Percentiles rank a stretch among this genome's conserved stretches.
Evolutionary conservation across 2,888 invertebrate species (phyloP).

Genomic region (Cryptus viduatorius): DNA sequence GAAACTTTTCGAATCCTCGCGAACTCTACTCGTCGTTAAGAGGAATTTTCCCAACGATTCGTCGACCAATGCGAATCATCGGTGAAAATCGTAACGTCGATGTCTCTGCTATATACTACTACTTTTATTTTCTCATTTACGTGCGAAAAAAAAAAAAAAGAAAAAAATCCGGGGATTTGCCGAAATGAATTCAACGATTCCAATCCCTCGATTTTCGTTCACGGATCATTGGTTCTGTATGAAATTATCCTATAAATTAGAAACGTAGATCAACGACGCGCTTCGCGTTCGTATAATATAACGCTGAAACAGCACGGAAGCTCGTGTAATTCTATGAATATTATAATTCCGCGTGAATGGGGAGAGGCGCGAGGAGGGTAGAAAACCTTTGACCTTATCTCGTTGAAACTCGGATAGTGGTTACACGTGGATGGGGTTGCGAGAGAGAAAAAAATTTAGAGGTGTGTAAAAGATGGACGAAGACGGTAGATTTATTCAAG

Average conservation of each 20-base stretch:
- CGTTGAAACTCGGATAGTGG: slow-evolving; percentile 4
- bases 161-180: neutral
- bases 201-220: neutral
- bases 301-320: neutral
- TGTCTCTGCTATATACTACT: neutral
- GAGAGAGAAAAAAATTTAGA: neutral
- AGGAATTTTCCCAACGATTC: slow-evolving; percentile 34
- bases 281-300: neutral
- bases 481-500: slow-evolving; percentile 42
- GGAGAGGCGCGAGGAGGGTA: neutral
- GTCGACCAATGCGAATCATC: slow-evolving; percentile 36
- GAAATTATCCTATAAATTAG: slow-evolving; percentile 10
- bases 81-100: neutral
- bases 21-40: slow-evolving; percentile 32
- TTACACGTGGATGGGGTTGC: slow-evolving; percentile 6
- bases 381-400: slow-evolving; percentile 40
- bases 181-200: neutral
- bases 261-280: neutral
- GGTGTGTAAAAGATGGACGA: neutral
- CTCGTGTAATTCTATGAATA: slow-evolving; percentile 41
- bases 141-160: neutral
- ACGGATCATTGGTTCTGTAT: neutral
- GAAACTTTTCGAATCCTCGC: slow-evolving; percentile 32
- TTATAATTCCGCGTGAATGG: slow-evolving; percentile 33
- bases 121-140: neutral